A percentile compares a stretch with the other conserved stretches of the same genome.
phyloP scores from a whole-genome alignment of 2,888 invertebrate genomes.

The Lingula anatina region DNA sequence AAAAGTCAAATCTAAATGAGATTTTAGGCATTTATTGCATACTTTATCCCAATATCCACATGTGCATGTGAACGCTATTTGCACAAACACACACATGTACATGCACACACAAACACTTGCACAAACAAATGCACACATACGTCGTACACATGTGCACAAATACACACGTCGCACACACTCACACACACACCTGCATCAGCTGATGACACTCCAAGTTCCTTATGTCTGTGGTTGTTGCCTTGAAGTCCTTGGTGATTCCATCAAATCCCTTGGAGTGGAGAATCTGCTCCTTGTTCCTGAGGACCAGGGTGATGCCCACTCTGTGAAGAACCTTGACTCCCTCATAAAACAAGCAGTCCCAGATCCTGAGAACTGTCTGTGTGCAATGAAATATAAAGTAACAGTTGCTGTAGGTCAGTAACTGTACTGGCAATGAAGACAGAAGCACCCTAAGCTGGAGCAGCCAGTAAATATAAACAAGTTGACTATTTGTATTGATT shows the following conservation, averaged over 20 bases:
- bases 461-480: background rate
- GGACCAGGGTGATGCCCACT: conserved; percentile 79
- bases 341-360: conserved; percentile 94
- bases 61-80: background rate
- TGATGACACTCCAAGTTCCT: conserved; percentile 79
- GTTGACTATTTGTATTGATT: background rate
- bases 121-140: background rate
- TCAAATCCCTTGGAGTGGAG: conserved; percentile 76
- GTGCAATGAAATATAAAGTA: conserved; percentile 4
- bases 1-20: too few species aligned
- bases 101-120: conserved; percentile 5
- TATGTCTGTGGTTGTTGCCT: conserved; percentile 72
- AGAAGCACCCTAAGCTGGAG: too few species aligned
- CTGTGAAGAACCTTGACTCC: conserved; percentile 89
- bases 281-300: conserved; percentile 55
- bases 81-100: too few species aligned
- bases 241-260: conserved; percentile 75
- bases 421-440: background rate
- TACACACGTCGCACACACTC: background rate
- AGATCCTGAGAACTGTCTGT: conserved; percentile 83
- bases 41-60: too few species aligned
- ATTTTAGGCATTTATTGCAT: too few species aligned
- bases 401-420: background rate
- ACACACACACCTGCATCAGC: conserved; percentile 71
- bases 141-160: background rate